Percentiles rank a stretch among this genome's conserved stretches.
Conservation (phyloP, 2,888 invertebrate genomes). For the Anagyrus pseudococci region DNA sequence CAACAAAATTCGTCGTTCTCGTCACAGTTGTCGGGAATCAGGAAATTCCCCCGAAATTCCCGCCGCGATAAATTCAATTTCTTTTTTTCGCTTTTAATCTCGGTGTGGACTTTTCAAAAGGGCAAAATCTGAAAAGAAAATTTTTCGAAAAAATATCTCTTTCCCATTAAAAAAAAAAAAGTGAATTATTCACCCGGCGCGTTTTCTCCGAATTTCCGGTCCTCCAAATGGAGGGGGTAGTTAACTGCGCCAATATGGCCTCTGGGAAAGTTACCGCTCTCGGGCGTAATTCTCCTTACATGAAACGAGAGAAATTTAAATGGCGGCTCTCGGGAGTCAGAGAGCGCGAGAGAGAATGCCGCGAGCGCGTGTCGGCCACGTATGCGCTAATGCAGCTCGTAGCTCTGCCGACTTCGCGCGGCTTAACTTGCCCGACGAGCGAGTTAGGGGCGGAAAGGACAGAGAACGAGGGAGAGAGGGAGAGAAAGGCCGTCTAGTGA, state of each 20-base stretch:
- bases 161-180: too few species aligned
- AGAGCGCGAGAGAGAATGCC: too few species aligned
- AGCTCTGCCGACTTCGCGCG: slow-evolving; percentile 47
- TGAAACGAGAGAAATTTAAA: slow-evolving; percentile 37
- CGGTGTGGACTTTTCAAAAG: too few species aligned
- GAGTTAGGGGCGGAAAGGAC: slow-evolving; percentile 25
- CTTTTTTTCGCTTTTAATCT: too few species aligned
- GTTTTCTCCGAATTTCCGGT: not conserved
- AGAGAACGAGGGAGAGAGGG: not conserved
- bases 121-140: too few species aligned
- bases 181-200: too few species aligned
- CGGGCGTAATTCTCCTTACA: slow-evolving; percentile 32
- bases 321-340: slow-evolving; percentile 33
- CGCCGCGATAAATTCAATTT: too few species aligned
- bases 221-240: slow-evolving; percentile 1
- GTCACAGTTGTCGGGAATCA: too few species aligned
- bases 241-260: slow-evolving; percentile 13
- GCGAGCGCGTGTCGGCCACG: slow-evolving; percentile 44
- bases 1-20: too few species aligned
- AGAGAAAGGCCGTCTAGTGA: slow-evolving; percentile 39
- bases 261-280: slow-evolving; percentile 7
- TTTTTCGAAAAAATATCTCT: not conserved
- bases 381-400: slow-evolving; percentile 56
- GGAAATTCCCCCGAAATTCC: too few species aligned
- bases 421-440: slow-evolving; percentile 41